Evolutionary conservation across 2,113 vertebrate species (phyloP).

Genomic region (Tupaia tana): DNA sequence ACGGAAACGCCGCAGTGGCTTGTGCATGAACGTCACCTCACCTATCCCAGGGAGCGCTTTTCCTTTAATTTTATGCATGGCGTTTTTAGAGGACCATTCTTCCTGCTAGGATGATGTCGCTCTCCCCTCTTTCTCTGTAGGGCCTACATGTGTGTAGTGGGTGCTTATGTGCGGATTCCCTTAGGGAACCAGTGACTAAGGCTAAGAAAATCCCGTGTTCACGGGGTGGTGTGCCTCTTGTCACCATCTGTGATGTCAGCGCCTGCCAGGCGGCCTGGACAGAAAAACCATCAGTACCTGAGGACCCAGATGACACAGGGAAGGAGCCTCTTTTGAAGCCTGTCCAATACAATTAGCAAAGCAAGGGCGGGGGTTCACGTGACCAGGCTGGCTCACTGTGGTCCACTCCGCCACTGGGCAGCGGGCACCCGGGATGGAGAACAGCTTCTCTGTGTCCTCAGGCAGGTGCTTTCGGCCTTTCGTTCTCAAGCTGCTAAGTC

Average conservation of each 20-base stretch:
- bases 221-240: accelerated
- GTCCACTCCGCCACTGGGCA: accelerated
- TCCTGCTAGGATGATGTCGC: background rate
- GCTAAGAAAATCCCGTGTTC: background rate
- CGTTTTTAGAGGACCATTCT: background rate
- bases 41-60: background rate
- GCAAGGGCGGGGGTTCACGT: accelerated
- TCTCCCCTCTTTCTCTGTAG: background rate
- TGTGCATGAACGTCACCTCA: background rate
- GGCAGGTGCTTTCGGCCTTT: background rate
- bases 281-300: background rate
- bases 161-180: background rate
- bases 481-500: background rate
- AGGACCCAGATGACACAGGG: background rate
- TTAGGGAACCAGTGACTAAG: background rate
- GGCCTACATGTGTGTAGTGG: background rate
- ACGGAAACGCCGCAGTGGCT: background rate
- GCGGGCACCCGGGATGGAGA: accelerated
- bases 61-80: accelerated
- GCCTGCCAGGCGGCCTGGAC: accelerated
- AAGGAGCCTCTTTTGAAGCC: background rate
- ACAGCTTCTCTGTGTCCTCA: background rate
- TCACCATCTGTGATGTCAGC: accelerated
- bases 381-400: accelerated
- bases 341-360: accelerated